Evolutionary conservation across 1,140 invertebrate species (phyloP).

Genomic region (Semibalanus balanoides): DNA sequence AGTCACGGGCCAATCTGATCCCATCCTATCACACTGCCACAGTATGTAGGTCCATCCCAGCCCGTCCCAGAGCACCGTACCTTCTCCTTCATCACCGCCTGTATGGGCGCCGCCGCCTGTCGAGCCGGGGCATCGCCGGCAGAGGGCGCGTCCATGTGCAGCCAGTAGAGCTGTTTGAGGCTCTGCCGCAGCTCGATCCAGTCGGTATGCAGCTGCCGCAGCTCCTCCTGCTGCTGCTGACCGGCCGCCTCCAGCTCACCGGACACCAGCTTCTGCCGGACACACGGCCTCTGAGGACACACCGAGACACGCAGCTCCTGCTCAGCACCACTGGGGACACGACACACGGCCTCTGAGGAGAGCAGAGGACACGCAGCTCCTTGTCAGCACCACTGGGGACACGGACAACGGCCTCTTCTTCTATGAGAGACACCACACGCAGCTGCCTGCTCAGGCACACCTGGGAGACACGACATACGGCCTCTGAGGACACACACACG

Average conservation of each 20-base stretch:
- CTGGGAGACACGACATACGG: too few species aligned
- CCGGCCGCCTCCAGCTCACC: slow-evolving; percentile 23
- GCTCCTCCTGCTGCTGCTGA: slow-evolving; percentile 25
- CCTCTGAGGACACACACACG: not conserved
- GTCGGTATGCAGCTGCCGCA: slow-evolving; percentile 35
- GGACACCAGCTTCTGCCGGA: not conserved
- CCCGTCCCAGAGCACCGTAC: too few species aligned
- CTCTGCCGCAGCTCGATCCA: slow-evolving; percentile 40
- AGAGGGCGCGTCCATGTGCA: slow-evolving; percentile 28
- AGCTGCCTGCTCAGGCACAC: too few species aligned
- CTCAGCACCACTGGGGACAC: not conserved
- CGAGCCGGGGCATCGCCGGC: slow-evolving; percentile 14
- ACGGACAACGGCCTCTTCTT: too few species aligned
- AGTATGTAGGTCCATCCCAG: too few species aligned
- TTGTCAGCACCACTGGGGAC: too few species aligned
- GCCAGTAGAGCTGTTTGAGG: slow-evolving; percentile 33
- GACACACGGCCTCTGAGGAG: too few species aligned
- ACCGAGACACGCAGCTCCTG: not conserved
- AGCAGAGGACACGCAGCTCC: too few species aligned
- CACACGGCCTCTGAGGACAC: not conserved
- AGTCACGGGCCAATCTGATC: too few species aligned
- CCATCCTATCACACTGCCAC: too few species aligned
- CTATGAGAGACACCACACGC: too few species aligned
- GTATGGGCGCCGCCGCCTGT: not conserved
- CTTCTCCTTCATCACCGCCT: not conserved